Evolutionary conservation across 2,888 invertebrate genomes (phyloP), one percentile per base, ranked within the genome.

Genomic region (Heteromurus nitidus): DNA sequence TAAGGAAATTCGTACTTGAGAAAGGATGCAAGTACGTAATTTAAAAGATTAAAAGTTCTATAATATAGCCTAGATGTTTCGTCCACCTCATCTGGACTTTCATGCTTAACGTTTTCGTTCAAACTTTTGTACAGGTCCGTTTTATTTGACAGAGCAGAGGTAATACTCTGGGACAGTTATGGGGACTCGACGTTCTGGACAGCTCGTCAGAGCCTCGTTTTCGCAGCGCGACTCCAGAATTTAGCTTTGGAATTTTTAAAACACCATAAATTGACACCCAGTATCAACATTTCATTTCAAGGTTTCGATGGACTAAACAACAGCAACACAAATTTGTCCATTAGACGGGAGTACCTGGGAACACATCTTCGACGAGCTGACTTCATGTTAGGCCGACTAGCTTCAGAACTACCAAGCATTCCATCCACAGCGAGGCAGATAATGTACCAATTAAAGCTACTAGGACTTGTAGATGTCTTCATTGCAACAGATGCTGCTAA

Each of bases 131-230:
- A 88, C 84, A 92, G 91, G 86, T 91, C 91, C 36, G 89, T 95
- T 3, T 92, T 94, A 91, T 91, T 95, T 87, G 91, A 93, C 83
- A 94, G 94, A 88, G 96, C 95, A 16, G 98, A 98, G 90, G 94
- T 96, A 77, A 93, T 95, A 1, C 89, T 98, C 24, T 97, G 98
- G 88, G 94, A 96, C 88, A 69, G 76, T 20, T 90, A 90, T n/a
- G 98, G 95, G 90, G 98, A 98, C 0, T 90, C 90, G 73, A 90
- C 92, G 28, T 98, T 95, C 89, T 98, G 98, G 98, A 90, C 91
- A 86, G 95, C 94, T 22, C 91, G 96, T 82, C 92, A 96, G 86
- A 98, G 98, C 88, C 96, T 99, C 96, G 92, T 95, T 86, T 99
- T 98, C 89, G 93, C 94, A 79, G 90, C 91, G 65, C 89, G 92